Conservation (phyloP, 2,888 invertebrate genomes). For the Netelia inedita region DNA sequence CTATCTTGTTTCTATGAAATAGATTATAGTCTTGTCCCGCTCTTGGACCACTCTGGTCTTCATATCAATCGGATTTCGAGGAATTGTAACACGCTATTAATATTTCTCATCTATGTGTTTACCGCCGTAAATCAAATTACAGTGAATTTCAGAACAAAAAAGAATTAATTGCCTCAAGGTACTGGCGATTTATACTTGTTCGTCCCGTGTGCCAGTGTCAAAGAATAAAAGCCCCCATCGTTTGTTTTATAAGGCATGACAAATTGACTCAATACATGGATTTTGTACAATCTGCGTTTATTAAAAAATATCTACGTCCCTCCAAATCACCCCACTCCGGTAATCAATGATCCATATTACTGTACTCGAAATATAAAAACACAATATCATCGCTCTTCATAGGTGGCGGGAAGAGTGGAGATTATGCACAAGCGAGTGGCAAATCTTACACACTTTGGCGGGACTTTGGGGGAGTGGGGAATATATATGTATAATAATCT, state of each 20-base stretch:
- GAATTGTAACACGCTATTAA: constrained; percentile 34
- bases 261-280: constrained; percentile 75
- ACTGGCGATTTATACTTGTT: constrained; percentile 72
- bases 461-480: too few relatives aligned
- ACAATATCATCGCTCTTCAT: too few relatives aligned
- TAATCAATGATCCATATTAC: constrained; percentile 1
- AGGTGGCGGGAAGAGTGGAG: too few relatives aligned
- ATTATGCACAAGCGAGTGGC: too few relatives aligned
- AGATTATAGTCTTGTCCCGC: constrained; percentile 12
- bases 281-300: constrained; percentile 70
- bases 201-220: constrained; percentile 66
- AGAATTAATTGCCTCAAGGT: constrained; percentile 57
- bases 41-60: constrained; percentile 23
- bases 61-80: constrained; percentile 55
- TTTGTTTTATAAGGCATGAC: constrained; percentile 75
- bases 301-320: constrained; percentile 12
- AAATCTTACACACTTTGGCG: too few relatives aligned
- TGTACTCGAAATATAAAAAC: too few relatives aligned
- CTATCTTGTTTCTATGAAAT: constrained; percentile 2
- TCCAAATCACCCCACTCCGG: background rate
- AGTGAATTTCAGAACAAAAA: constrained; percentile 32
- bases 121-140: constrained; percentile 23
- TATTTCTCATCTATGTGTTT: constrained; percentile 25
- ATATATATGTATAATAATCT: too few relatives aligned
- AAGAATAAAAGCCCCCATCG: constrained; percentile 63